A percentile compares a stretch with the other conserved stretches of the same genome.
Evolutionary conservation across 1,140 invertebrate species (phyloP).

Genomic region (Tetragonula clypearis): DNA sequence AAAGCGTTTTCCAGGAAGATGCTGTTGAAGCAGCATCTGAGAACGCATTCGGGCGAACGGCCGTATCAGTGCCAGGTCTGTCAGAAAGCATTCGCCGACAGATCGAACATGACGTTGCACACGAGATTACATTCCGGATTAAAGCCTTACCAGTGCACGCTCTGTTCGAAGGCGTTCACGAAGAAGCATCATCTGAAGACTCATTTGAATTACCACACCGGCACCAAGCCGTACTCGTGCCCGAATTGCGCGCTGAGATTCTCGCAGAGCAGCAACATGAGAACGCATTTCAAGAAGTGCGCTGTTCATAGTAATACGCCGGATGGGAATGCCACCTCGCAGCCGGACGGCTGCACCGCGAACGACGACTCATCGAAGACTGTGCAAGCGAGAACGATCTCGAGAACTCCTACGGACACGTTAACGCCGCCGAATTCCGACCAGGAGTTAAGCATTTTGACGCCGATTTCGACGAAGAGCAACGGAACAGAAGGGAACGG

Average conservation of each 20-base stretch:
- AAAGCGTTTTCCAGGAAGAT: constrained; percentile 93
- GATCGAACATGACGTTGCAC: constrained; percentile 92
- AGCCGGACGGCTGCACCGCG: neutral
- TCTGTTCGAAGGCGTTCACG: constrained; percentile 93
- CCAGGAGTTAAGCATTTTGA: constrained; percentile 69
- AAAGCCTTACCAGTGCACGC: constrained; percentile 92
- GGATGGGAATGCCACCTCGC: neutral
- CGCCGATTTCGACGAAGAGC: constrained; percentile 61
- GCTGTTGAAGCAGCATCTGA: constrained; percentile 89
- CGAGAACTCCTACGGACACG: constrained; percentile 30
- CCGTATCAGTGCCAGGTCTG: constrained; percentile 88
- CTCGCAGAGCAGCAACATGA: constrained; percentile 90
- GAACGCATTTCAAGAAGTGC: constrained; percentile 90
- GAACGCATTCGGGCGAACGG: constrained; percentile 90
- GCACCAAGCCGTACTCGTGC: constrained; percentile 89
- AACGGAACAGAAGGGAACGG: constrained; percentile 3
- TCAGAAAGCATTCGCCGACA: constrained; percentile 89
- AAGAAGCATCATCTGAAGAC: constrained; percentile 93
- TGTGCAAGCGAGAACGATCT: constrained; percentile 4
- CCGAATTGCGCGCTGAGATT: constrained; percentile 88
- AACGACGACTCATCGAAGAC: constrained; percentile 9
- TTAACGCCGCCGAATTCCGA: constrained; percentile 74
- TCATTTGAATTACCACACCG: constrained; percentile 91
- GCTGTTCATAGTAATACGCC: constrained; percentile 61
- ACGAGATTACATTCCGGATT: constrained; percentile 90